Evolutionary conservation across 2,888 invertebrate species (phyloP), one percentile per base, ranked within the genome.

Genomic region (Sminthurides aquaticus): DNA sequence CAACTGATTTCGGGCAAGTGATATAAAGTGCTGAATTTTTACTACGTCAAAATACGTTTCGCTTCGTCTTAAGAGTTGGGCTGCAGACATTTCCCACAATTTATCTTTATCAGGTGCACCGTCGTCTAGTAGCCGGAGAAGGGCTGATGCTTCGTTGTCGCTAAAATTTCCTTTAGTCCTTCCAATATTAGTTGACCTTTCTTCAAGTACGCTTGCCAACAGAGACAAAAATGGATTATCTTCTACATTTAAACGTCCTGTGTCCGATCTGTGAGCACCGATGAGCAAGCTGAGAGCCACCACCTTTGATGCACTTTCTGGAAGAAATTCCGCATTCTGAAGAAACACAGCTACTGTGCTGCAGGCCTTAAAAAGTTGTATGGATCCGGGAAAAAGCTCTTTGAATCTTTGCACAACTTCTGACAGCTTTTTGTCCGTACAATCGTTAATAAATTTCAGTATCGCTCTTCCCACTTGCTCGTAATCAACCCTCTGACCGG

Each of bases 221-320:
- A 86, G 85, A 68, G 84, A 81, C 3, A 85, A 84, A 78, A 89
- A 90, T 25, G 90, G 89, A 73, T 86, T 87, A 54, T 83, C 82
- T 52, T 83, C 80, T 43, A 88, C 79, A 29, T 34, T 27, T 20
- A 48, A 11, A 1, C 84, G 81, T 73, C 88, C 88, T 15, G 83
- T 67, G 2, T 60, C 63, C 48, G 28, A 83, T 75, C 83, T 81
- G 77, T 88, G 89, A 76, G 89, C 81, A 76, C 89, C 88, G 77
- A 85, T 84, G 11, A 90, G 79, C 55, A 89, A 77, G 57, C 85
- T 85, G 26, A 88, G 81, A 27, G 87, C 87, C 34, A 85, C 84
- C 68, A 90, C 78, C 71, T 86, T 82, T 76, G 89, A 89, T 66
- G 85, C 82, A 55, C 84, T 82, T 69, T 84, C 84, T 1, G 85